A percentile compares a stretch with the other conserved stretches of the same genome.
Conservation (phyloP, 92 coral and sea anemone species). For the Scolanthus callimorphus region DNA sequence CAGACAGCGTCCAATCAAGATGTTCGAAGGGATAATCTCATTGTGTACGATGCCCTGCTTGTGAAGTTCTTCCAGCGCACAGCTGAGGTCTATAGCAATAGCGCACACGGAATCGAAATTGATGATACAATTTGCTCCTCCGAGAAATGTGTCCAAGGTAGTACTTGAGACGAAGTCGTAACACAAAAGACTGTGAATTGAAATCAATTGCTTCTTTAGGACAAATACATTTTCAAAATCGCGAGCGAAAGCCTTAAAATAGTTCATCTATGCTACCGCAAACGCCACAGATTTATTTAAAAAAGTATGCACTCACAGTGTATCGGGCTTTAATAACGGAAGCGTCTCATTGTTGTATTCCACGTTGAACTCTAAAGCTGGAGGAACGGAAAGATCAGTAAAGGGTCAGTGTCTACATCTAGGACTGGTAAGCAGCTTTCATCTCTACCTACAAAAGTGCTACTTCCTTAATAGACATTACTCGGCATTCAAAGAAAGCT, state of each 20-base stretch:
- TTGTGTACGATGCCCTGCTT: constrained; percentile 29
- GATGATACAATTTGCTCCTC: constrained; percentile 12
- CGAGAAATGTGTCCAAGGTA: constrained; percentile 20
- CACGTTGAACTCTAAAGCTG: constrained; percentile 6
- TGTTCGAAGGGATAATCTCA: constrained; percentile 28
- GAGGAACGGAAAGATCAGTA: neutral
- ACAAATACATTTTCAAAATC: no score
- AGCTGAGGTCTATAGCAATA: constrained; percentile 31
- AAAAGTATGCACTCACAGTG: constrained; percentile 3
- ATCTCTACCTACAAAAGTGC: no score
- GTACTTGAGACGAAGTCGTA: constrained; percentile 44
- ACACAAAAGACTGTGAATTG: constrained; percentile 30
- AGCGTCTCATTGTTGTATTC: constrained; percentile 4
- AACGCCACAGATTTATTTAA: neutral
- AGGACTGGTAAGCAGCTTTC: no score
- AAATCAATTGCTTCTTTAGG: no score
- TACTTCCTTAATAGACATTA: no score
- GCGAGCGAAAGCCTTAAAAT: no score
- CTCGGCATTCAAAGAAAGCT: no score
- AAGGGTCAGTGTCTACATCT: neutral
- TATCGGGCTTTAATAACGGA: constrained; percentile 5
- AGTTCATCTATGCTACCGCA: no score
- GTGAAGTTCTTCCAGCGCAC: constrained; percentile 32
- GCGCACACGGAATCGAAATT: constrained; percentile 33
- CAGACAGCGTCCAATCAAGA: constrained; percentile 35